These are phyloP conservation scores for Tetragonula clypearis DNA, from an alignment of 1,140 invertebrate species.

Conservation along the genomic window DNA sequence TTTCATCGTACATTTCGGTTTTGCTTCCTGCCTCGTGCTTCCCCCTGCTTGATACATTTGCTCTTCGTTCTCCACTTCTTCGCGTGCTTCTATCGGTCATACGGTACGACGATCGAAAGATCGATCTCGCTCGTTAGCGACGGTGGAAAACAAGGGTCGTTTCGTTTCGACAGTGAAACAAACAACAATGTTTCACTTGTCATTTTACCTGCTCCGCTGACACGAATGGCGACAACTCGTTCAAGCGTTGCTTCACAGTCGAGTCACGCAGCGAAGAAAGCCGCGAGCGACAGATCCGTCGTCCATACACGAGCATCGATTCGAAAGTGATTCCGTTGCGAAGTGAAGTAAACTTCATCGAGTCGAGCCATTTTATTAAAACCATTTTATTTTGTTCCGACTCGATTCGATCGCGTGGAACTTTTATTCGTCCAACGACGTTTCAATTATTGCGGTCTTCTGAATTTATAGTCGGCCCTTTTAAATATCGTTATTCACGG, in stretches of 20 bases:
- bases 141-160: too few species aligned
- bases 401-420: neutral
- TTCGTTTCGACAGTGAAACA: neutral
- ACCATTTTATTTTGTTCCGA: neutral
- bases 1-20: neutral
- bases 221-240: slow-evolving; percentile 21
- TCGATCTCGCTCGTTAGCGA: neutral
- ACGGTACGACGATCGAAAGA: too few species aligned
- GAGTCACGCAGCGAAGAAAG: slow-evolving; percentile 48
- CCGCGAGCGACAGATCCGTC: slow-evolving; percentile 26
- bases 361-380: neutral
- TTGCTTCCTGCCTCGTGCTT: slow-evolving; percentile 16
- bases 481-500: neutral
- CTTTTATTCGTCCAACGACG: neutral
- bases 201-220: slow-evolving; percentile 40
- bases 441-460: neutral
- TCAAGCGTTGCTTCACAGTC: neutral
- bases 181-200: slow-evolving; percentile 33
- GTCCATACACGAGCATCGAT: neutral
- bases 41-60: neutral
- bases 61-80: neutral
- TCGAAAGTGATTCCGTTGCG: slow-evolving; percentile 43
- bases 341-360: neutral
- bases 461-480: too few species aligned
- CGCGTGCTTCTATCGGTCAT: too few species aligned